These are phyloP conservation scores for Synanceia verrucosa DNA, from an alignment of 2,797 vertebrate genomes.

Conservation along the genomic window DNA sequence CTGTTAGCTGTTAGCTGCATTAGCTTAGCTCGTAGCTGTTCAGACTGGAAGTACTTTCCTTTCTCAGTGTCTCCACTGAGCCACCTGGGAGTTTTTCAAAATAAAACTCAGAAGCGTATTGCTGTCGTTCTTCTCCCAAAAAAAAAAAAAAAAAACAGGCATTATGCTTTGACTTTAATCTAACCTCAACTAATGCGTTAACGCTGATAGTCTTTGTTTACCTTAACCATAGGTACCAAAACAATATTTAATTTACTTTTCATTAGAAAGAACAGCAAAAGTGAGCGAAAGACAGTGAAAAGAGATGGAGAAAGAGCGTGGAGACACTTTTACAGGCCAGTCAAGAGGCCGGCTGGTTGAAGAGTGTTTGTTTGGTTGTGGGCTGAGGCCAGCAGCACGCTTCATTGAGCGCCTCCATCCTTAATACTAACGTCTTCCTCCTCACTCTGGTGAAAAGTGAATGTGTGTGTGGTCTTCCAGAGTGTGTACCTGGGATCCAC, in stretches of 20 bases:
- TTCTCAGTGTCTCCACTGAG: too few species aligned
- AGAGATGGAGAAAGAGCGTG: constrained; percentile 2
- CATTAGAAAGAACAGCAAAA: constrained; percentile 34
- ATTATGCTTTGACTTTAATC: too few species aligned
- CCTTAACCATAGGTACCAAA: too few species aligned
- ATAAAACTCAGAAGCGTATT: too few species aligned
- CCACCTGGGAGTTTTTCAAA: too few species aligned
- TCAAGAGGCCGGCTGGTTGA: constrained; percentile 34
- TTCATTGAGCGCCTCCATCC: constrained; percentile 40
- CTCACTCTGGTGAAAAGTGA: constrained; percentile 35
- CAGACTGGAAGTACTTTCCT: too few species aligned
- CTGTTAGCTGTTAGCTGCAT: too few species aligned
- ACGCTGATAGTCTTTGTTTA: too few species aligned
- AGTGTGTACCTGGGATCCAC: constrained; percentile 59
- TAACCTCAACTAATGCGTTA: too few species aligned
- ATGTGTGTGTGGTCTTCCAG: constrained; percentile 1
- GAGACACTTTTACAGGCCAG: constrained; percentile 42
- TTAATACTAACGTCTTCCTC: constrained; percentile 44
- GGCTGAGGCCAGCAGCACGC: constrained; percentile 31
- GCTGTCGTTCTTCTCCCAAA: too few species aligned
- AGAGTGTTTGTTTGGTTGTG: constrained; percentile 61
- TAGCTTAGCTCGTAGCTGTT: too few species aligned
- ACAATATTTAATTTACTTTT: constrained; percentile 43
- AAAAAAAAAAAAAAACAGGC: too few species aligned
- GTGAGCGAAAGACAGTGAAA: constrained; percentile 8